Evolutionary conservation across 2,888 invertebrate genomes (phyloP).

Genomic region (Apomyelois bistriatella): DNA sequence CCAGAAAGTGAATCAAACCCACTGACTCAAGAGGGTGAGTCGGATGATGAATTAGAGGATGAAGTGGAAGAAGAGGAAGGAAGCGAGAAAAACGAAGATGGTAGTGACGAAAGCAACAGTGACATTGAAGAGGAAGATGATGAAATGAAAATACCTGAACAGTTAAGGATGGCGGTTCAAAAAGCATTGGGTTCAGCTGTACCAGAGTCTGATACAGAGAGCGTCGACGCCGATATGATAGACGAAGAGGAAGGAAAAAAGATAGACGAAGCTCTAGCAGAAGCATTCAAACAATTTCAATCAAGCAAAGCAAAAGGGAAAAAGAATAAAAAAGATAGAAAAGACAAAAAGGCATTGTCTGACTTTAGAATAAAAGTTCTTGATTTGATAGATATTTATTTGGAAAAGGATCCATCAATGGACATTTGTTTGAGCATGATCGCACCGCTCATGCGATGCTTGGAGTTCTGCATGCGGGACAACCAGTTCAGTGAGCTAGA

Average conservation of each 20-base stretch:
- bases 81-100: constrained; percentile 27
- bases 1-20: constrained; percentile 85
- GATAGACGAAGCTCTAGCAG: constrained; percentile 85
- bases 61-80: constrained; percentile 41
- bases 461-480: constrained; percentile 86
- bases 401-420: constrained; percentile 85
- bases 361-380: constrained; percentile 88
- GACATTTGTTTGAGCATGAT: constrained; percentile 84
- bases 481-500: constrained; percentile 84
- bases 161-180: constrained; percentile 85
- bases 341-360: constrained; percentile 83
- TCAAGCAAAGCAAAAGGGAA: constrained; percentile 64
- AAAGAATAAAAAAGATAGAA: constrained; percentile 77
- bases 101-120: constrained; percentile 42
- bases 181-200: constrained; percentile 83
- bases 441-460: constrained; percentile 82
- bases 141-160: constrained; percentile 84
- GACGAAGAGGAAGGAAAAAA: constrained; percentile 87
- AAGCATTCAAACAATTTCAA: constrained; percentile 84
- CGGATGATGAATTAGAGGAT: constrained; percentile 43
- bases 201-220: constrained; percentile 82
- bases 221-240: constrained; percentile 87
- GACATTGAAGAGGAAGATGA: constrained; percentile 72
- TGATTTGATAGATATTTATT: constrained; percentile 86
- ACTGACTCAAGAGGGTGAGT: constrained; percentile 68